phyloP scores from a whole-genome alignment of 2,888 invertebrate genomes.

The Zygogramma bicolorata region DNA sequence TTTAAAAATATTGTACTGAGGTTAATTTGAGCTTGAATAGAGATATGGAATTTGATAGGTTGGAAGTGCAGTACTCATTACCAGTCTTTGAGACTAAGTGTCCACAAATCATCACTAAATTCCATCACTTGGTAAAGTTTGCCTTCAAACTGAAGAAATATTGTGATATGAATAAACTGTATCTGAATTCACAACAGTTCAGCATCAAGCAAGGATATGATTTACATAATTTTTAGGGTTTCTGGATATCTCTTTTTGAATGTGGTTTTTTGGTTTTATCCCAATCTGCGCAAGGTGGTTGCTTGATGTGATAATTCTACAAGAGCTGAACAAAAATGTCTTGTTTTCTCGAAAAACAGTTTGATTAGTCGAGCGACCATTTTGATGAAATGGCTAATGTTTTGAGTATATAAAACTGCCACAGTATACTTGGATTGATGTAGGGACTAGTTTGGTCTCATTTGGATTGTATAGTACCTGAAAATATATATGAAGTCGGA shows the following conservation, averaged over 20 bases:
- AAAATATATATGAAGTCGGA: conserved; percentile 47
- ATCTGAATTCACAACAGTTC: no score
- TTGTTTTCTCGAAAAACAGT: background rate
- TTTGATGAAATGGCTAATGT: conserved; percentile 20
- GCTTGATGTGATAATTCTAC: background rate
- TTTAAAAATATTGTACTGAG: background rate
- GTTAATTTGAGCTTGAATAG: background rate
- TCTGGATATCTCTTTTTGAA: background rate
- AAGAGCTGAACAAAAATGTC: background rate
- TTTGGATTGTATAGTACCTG: conserved; percentile 55
- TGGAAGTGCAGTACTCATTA: no score
- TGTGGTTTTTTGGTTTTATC: conserved; percentile 42
- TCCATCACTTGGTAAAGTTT: no score
- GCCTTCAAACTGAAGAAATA: no score
- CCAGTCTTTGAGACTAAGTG: no score
- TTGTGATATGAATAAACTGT: no score
- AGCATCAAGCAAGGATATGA: no score
- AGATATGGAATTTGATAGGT: no score
- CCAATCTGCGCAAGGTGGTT: conserved; percentile 22
- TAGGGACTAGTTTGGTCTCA: conserved; percentile 35
- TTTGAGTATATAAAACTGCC: conserved; percentile 36
- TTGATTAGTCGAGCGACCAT: background rate
- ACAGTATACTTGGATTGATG: conserved; percentile 40
- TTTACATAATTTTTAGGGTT: background rate
- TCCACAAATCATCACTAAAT: no score